Conservation (phyloP, 2,888 invertebrate species). For the Thyatira batis region DNA sequence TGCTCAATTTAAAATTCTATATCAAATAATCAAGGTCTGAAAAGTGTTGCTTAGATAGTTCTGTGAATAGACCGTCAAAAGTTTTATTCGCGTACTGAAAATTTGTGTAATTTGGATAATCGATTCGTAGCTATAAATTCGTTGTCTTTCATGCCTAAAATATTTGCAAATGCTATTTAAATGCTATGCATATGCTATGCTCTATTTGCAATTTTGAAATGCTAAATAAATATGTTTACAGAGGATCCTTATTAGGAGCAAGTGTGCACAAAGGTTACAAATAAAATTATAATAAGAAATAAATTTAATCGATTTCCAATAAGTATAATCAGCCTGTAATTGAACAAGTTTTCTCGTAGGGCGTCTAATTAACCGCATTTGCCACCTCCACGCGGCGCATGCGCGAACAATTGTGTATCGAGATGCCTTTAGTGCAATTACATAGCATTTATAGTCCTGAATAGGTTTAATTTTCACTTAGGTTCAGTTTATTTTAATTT, state of each 20-base stretch:
- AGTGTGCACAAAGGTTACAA: no score
- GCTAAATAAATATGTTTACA: no score
- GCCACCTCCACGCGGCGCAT: conserved; percentile 60
- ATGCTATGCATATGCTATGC: no score
- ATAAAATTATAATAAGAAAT: no score
- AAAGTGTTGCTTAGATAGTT: neutral
- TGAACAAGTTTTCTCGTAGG: conserved; percentile 38
- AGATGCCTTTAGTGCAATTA: conserved; percentile 22
- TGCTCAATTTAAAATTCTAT: neutral
- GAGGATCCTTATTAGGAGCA: no score
- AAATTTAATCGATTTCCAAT: no score
- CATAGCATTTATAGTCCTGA: conserved; percentile 24
- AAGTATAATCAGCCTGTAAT: conserved; percentile 42
- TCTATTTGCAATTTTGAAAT: no score
- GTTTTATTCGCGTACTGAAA: conserved; percentile 3
- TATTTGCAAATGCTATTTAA: no score
- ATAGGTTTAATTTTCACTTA: conserved; percentile 1
- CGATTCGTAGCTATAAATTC: no score
- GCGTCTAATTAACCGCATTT: conserved; percentile 72
- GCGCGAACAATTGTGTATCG: conserved; percentile 60
- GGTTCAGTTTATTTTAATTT: neutral
- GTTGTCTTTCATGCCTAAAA: no score
- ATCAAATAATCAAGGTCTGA: neutral
- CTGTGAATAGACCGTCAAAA: neutral
- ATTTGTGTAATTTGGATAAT: no score